phyloP scores from a whole-genome alignment of 2,797 vertebrate species.

The Melanotaenia maccullochi region DNA sequence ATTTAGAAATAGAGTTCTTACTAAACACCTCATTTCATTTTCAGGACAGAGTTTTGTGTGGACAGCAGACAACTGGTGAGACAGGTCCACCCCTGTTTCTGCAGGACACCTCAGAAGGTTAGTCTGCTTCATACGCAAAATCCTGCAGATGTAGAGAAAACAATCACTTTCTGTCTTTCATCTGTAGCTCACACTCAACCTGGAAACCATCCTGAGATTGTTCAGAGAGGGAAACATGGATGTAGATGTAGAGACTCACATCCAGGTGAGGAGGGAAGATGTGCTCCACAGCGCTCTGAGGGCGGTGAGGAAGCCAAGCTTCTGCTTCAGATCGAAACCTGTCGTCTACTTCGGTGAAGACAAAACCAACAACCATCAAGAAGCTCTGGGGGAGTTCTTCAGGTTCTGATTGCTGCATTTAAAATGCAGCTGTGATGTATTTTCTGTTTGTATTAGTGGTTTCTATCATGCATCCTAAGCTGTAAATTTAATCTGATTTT shows the following conservation, averaged over 20 bases:
- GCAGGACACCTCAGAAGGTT: constrained; percentile 39
- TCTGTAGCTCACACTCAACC: constrained; percentile 30
- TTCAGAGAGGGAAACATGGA: constrained; percentile 35
- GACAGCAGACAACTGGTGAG: background rate
- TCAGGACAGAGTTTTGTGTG: constrained; percentile 35
- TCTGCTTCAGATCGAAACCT: constrained; percentile 66
- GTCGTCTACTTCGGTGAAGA: constrained; percentile 66
- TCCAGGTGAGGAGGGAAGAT: constrained; percentile 49
- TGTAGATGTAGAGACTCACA: constrained; percentile 4
- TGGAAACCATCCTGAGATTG: constrained; percentile 46
- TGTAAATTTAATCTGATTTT: background rate
- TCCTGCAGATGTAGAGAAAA: too few species aligned
- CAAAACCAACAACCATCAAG: constrained; percentile 40
- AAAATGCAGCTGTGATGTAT: background rate
- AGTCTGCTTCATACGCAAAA: background rate
- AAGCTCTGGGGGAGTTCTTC: constrained; percentile 75
- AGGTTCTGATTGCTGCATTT: constrained; percentile 56
- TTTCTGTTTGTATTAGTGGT: background rate
- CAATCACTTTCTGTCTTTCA: background rate
- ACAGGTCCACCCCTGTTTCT: background rate
- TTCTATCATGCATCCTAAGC: background rate
- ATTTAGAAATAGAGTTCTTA: background rate
- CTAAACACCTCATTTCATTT: background rate
- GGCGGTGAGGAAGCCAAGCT: constrained; percentile 51
- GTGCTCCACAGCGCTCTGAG: constrained; percentile 46